Evolutionary conservation across 1,140 invertebrate genomes (phyloP).

Genomic region (Metaphire vulgaris): DNA sequence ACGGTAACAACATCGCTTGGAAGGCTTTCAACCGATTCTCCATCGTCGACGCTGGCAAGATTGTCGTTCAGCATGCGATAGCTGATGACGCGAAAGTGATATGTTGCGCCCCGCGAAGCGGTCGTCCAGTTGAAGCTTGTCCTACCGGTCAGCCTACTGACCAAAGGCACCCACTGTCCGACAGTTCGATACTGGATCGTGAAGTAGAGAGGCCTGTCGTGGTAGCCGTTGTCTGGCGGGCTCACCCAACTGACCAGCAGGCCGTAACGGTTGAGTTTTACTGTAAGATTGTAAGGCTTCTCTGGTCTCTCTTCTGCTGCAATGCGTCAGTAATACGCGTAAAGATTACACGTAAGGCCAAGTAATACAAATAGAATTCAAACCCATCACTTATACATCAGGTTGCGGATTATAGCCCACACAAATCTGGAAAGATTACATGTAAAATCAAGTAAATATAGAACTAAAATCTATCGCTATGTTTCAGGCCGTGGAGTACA

Average conservation of each 20-base stretch:
- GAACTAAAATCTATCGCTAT: too few species aligned
- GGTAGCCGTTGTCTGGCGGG: conserved; percentile 63
- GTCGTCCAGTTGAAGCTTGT: conserved; percentile 50
- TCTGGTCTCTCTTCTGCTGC: conserved; percentile 81
- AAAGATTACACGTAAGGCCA: too few species aligned
- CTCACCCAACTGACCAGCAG: conserved; percentile 80
- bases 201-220: conserved; percentile 79
- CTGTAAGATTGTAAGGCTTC: conserved; percentile 74
- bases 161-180: conserved; percentile 72
- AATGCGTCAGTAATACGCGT: too few species aligned
- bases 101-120: conserved; percentile 22
- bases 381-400: too few species aligned
- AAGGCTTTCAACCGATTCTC: conserved; percentile 4
- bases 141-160: conserved; percentile 76
- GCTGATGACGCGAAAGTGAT: conserved; percentile 24
- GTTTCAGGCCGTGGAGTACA: too few species aligned
- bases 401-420: too few species aligned
- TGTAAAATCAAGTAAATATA: too few species aligned
- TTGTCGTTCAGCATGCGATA: neutral
- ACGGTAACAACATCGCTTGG: conserved; percentile 15
- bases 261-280: conserved; percentile 75
- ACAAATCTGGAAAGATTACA: too few species aligned
- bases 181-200: conserved; percentile 75
- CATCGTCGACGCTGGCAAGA: neutral
- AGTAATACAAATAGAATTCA: too few species aligned